Base-by-base conservation (phyloP, 2,888 invertebrate genomes). In the Diarsia rubi region DNA sequence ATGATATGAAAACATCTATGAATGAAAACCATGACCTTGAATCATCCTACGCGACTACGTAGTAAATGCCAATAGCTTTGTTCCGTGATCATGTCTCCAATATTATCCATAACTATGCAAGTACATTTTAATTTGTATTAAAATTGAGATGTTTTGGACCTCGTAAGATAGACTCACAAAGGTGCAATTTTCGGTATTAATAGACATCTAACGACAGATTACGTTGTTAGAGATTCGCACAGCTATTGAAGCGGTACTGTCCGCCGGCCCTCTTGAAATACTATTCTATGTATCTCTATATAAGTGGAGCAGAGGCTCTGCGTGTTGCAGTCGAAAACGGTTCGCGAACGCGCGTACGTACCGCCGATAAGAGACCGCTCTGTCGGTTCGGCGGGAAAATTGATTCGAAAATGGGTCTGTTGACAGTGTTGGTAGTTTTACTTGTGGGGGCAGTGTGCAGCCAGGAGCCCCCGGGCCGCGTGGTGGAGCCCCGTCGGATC, bases 261-360 rank as follows among this genome's bases (percentile, higher is more conserved):
- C 86, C 88, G 90, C 85, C 91, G 90, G 88, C 91, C 91, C 92
- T 92, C 91, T 90, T 89, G 86, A 85, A 88, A 91, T 88, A 89
- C 90, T 90, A 91, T 92, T 92, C 90, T 91, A 91, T 92, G 91
- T 94, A 93, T 93, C 91, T 93, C 90, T 93, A 95, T 96, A 95
- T 96, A 96, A 95, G 94, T 93, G 93, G 93, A 93, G 91, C 93
- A 92, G 91, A 94, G 92, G 86, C 93, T 93, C 90, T 83, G 90
- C 80, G 90, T 88, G 84, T 89, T 92, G 93, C 95, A 96, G 96
- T 96, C 93, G 94, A 94, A 94, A 95, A 90, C 93, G 88, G 91
- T 90, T 88, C 93, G 95, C 93, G 93, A 91, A 85, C 94, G 95
- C 93, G 95, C 90, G 91, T 89, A 90, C 90, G 88, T 88, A 82